These are phyloP conservation scores for Diprion similis DNA, from an alignment of 1,140 invertebrate genomes.

Conservation along the genomic window DNA sequence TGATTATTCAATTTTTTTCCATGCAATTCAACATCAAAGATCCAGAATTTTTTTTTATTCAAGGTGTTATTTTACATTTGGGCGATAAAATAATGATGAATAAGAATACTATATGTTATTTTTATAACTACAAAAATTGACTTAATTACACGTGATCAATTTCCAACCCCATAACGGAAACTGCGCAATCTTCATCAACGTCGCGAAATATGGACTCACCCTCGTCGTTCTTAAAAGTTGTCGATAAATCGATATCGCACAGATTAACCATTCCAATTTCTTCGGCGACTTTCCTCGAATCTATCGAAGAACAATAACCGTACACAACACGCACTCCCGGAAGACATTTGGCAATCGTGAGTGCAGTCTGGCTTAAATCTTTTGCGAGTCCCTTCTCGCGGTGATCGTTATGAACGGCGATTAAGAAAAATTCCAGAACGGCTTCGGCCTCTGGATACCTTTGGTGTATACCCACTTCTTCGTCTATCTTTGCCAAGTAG, in stretches of 20 bases:
- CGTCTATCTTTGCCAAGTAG: constrained; percentile 29
- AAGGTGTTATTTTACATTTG: no score
- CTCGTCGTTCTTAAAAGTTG: constrained; percentile 21
- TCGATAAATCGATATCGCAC: constrained; percentile 30
- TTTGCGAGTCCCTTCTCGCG: constrained; percentile 28
- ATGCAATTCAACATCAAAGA: no score
- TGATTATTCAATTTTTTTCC: no score
- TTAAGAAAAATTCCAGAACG: constrained; percentile 36
- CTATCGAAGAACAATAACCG: constrained; percentile 35
- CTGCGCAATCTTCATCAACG: constrained; percentile 26
- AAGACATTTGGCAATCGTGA: constrained; percentile 18
- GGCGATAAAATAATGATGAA: no score
- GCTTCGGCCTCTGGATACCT: constrained; percentile 20
- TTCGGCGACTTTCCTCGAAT: constrained; percentile 32
- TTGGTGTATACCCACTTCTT: constrained; percentile 17
- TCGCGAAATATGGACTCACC: constrained; percentile 25
- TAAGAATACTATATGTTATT: no score
- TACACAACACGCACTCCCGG: constrained; percentile 32
- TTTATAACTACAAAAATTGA: no score
- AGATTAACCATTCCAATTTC: constrained; percentile 28
- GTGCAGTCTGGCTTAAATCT: constrained; percentile 19
- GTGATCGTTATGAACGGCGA: constrained; percentile 32
- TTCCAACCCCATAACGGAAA: neutral
- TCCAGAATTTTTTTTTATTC: no score
- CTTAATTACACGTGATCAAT: neutral